These are phyloP conservation scores for Acanthis flammea DNA, from an alignment of 2,797 vertebrate genomes.

Conservation along the genomic window DNA sequence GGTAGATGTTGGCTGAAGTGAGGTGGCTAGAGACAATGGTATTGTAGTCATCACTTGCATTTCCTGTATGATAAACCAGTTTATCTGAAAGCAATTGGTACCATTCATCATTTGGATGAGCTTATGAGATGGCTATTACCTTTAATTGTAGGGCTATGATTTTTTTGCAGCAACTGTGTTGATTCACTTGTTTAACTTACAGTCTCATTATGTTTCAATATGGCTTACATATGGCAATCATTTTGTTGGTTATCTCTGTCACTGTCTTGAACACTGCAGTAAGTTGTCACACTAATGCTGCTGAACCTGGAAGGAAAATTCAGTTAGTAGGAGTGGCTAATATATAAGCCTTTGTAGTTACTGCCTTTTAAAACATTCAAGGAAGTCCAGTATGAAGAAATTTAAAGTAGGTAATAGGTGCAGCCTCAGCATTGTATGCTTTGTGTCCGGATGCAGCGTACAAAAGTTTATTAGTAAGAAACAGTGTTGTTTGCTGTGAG, in stretches of 20 bases:
- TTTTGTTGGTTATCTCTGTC: not conserved
- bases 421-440: not conserved
- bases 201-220: not conserved
- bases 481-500: not conserved
- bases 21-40: not conserved
- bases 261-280: not conserved
- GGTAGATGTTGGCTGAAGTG: not conserved
- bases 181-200: not conserved
- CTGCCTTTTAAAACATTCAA: not conserved
- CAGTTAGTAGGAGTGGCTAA: not conserved
- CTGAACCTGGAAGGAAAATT: not conserved
- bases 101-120: not conserved
- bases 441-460: not conserved
- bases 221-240: not conserved
- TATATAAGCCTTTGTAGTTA: not conserved
- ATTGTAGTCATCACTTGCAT: not conserved
- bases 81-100: not conserved
- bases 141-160: not conserved
- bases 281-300: not conserved
- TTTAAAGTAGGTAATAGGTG: not conserved
- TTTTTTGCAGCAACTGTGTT: not conserved
- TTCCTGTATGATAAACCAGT: slow-evolving; percentile 21
- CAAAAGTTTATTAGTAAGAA: not conserved
- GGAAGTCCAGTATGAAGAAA: not conserved
- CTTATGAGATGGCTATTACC: not conserved